Evolutionary conservation across 2,888 invertebrate genomes (phyloP).

Genomic region (Pammene aurita): DNA sequence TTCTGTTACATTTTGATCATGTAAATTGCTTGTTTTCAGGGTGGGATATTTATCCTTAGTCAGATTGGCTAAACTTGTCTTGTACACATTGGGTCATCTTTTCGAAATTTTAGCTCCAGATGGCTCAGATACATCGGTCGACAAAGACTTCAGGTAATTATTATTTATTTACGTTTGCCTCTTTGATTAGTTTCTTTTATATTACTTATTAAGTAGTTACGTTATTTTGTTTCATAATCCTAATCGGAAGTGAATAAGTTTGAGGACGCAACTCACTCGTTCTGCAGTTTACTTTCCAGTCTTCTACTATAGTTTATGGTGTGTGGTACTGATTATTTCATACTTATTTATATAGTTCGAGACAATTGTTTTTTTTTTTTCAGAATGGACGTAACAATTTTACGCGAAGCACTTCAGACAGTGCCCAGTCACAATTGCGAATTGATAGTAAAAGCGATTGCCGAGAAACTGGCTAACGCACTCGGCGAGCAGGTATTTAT

Average conservation of each 20-base stretch:
- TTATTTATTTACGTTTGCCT: too few species aligned
- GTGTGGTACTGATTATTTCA: too few species aligned
- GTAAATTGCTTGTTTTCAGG: constrained; percentile 68
- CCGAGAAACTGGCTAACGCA: constrained; percentile 91
- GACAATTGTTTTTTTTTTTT: constrained; percentile 12
- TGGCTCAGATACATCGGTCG: constrained; percentile 71
- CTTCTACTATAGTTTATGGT: too few species aligned
- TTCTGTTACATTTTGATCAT: neutral
- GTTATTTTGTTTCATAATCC: too few species aligned
- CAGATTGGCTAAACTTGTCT: constrained; percentile 93
- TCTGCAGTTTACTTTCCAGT: too few species aligned
- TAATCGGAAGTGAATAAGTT: too few species aligned
- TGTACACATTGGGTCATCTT: constrained; percentile 93
- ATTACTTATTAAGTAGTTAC: too few species aligned
- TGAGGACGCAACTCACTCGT: too few species aligned
- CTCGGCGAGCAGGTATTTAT: constrained; percentile 87
- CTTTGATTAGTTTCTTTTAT: too few species aligned
- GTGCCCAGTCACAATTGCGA: constrained; percentile 93
- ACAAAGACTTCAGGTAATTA: constrained; percentile 71
- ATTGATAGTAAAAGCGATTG: constrained; percentile 91
- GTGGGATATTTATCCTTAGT: constrained; percentile 94
- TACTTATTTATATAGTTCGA: too few species aligned
- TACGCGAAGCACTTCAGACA: constrained; percentile 92
- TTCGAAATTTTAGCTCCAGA: constrained; percentile 85
- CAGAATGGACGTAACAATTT: constrained; percentile 83